phyloP scores from a whole-genome alignment of 2,888 invertebrate genomes.

The Platycheirus rosarum region DNA sequence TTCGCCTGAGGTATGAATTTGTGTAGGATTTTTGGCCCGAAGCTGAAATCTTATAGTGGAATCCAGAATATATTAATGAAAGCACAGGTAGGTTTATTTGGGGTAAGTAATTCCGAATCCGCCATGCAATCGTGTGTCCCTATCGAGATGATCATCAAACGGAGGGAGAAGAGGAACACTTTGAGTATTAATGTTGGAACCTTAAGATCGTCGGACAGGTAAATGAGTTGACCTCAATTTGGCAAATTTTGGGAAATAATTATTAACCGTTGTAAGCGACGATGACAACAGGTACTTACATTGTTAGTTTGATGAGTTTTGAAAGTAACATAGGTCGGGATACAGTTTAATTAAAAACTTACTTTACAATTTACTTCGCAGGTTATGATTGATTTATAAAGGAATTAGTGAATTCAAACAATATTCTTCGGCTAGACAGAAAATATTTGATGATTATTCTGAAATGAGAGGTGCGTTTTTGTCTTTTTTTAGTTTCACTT shows the following conservation, averaged over 20 bases:
- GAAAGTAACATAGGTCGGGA: neutral
- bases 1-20: neutral
- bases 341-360: too few species aligned
- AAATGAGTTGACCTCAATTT: conserved; percentile 71
- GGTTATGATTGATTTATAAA: too few species aligned
- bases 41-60: conserved; percentile 47
- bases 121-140: conserved; percentile 3
- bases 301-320: conserved; percentile 17
- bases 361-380: too few species aligned
- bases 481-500: too few species aligned
- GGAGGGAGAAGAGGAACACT: conserved; percentile 22
- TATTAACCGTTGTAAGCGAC: conserved; percentile 68
- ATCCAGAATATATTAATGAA: conserved; percentile 64
- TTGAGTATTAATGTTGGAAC: conserved; percentile 58
- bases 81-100: conserved; percentile 52
- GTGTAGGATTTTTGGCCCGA: conserved; percentile 20
- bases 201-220: conserved; percentile 60
- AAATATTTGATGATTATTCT: too few species aligned
- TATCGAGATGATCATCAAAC: conserved; percentile 26
- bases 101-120: conserved; percentile 5
- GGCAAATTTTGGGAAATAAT: conserved; percentile 52
- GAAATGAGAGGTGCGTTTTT: too few species aligned
- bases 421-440: too few species aligned
- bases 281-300: conserved; percentile 64
- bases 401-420: too few species aligned